Evolutionary conservation across 2,888 invertebrate genomes (phyloP), one percentile per base, ranked within the genome.

Genomic region (Tenthredo livida): DNA sequence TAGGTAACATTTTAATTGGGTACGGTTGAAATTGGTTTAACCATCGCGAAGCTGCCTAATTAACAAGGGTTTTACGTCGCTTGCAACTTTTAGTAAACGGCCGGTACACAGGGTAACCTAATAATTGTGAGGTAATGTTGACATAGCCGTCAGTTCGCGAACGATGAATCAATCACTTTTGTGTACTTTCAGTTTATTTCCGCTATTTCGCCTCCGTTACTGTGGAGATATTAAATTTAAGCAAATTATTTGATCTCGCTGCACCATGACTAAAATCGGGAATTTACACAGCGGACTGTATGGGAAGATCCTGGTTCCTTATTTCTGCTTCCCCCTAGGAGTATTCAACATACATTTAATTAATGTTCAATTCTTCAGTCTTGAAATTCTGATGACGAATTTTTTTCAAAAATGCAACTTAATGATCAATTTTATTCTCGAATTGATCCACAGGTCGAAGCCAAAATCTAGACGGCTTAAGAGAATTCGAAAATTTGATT

Each of bases 11-110:
- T 77, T 77, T 50, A 77, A 50, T 77, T 77, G 77, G 47, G 77
- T 54, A 80, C 25, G 6, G 78, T 80, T 80, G 37, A 80, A 80
- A 80, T 80, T 80, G 37, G 78, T 80, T 80, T 61, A 80, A 80
- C 78, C 61, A 80, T 80, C 25, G 37, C 61, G 78, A n/a, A 80
- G 58, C 78, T 80, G 58, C n/a, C 61, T 80, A 80, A 80, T 80
- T 80, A 80, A 80, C 61, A 61, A 58, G 78, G 78, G 78, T 80
- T 80, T 61, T 61, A 80, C 78, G 78, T 37, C 25, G 40, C 78
- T 80, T 61, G 78, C 58, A 58, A 61, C 58, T 80, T 80, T 80
- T 80, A 80, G 40, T 80, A 61, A 61, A 50, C 61, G 61, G n/a
- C 21, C 9, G 58, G 78, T 58, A 54, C 61, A 80, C 78, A 15